phyloP scores from a whole-genome alignment of 2,797 vertebrate genomes.

The Diplodus puntazzo region DNA sequence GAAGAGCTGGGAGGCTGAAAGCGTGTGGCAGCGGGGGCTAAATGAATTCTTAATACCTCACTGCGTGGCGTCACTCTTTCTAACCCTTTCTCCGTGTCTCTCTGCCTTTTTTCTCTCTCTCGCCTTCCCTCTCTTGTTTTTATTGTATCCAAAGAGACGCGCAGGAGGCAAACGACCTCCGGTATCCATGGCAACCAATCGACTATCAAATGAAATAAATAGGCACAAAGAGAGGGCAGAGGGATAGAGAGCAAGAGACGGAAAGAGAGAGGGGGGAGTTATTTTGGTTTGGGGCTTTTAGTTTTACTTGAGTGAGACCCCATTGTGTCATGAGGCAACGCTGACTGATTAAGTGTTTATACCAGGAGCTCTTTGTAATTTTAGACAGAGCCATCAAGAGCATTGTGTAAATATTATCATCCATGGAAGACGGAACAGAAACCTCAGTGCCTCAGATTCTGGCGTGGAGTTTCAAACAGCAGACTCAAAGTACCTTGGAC shows the following conservation, averaged over 20 bases:
- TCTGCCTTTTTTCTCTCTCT: constrained; percentile 25
- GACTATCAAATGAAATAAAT: constrained; percentile 55
- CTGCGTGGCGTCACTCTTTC: constrained; percentile 62
- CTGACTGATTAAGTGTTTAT: neutral
- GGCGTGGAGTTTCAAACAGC: neutral
- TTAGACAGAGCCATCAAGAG: neutral
- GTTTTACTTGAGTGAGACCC: constrained; percentile 18
- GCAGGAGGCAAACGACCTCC: constrained; percentile 63
- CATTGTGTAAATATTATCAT: neutral
- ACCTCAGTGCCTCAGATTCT: neutral
- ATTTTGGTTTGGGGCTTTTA: constrained; percentile 5
- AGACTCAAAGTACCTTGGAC: neutral
- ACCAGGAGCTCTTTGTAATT: neutral
- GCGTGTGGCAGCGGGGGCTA: constrained; percentile 57
- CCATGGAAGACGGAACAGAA: neutral
- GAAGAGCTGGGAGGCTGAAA: constrained; percentile 51
- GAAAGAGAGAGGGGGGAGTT: neutral
- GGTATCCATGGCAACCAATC: constrained; percentile 65
- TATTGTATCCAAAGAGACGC: constrained; percentile 66
- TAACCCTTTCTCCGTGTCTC: constrained; percentile 27
- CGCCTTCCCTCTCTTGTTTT: constrained; percentile 39
- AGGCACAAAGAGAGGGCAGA: constrained; percentile 5
- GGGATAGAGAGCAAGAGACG: neutral
- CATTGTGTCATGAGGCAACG: neutral
- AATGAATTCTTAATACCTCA: constrained; percentile 73